phyloP scores from a whole-genome alignment of 2,113 vertebrate species.

The Cyrtonyx montezumae region DNA sequence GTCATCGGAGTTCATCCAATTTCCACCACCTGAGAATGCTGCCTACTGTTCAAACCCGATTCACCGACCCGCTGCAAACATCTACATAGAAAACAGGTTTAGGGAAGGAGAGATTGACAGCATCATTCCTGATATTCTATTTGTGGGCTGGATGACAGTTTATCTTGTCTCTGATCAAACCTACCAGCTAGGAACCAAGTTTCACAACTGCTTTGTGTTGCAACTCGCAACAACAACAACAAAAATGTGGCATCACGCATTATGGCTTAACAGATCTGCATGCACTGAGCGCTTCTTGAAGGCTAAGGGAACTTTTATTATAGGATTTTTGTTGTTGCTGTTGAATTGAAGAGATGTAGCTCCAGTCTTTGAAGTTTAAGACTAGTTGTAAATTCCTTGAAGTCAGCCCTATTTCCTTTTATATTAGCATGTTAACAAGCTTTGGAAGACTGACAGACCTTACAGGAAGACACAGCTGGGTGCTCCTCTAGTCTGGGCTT shows the following conservation, averaged over 20 bases:
- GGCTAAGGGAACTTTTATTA: slow-evolving; percentile 42
- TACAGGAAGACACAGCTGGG: slow-evolving; percentile 84
- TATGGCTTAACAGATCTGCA: neutral
- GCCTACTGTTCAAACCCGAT: neutral
- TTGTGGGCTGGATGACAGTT: slow-evolving; percentile 42
- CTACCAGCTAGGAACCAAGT: slow-evolving; percentile 1
- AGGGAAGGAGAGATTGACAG: slow-evolving; percentile 36
- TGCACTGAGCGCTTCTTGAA: neutral
- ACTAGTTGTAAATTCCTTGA: slow-evolving; percentile 86
- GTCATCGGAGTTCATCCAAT: slow-evolving; percentile 31
- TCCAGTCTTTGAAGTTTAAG: slow-evolving; percentile 84
- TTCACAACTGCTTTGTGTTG: slow-evolving; percentile 60
- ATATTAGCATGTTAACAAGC: slow-evolving; percentile 87
- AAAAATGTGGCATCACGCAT: neutral
- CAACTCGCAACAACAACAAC: slow-evolving; percentile 9
- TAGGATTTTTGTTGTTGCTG: slow-evolving; percentile 40
- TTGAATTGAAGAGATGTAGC: slow-evolving; percentile 48
- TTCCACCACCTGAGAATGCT: slow-evolving; percentile 55
- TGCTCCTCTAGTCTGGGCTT: slow-evolving; percentile 74
- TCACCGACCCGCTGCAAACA: slow-evolving; percentile 14
- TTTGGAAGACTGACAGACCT: slow-evolving; percentile 81
- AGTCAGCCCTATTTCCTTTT: slow-evolving; percentile 82
- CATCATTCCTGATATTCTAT: slow-evolving; percentile 13
- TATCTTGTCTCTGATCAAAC: slow-evolving; percentile 60
- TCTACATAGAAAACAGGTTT: slow-evolving; percentile 50